Percentiles rank a stretch among this genome's conserved stretches.
Conservation (phyloP, 1,140 invertebrate species). For the Pseudachorutes palmiensis region DNA sequence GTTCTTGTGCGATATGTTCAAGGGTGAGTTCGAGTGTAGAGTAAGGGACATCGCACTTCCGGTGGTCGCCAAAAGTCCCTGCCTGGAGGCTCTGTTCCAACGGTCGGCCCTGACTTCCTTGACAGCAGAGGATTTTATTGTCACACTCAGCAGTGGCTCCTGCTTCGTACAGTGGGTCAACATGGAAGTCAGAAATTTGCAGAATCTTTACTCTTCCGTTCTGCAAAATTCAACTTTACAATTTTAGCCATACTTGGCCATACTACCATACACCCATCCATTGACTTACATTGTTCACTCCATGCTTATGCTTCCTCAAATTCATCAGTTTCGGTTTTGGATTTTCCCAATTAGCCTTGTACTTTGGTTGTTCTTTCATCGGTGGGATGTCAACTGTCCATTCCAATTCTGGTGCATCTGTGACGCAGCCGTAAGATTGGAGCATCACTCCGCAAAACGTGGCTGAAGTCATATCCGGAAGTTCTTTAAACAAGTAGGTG, state of each 20-base stretch:
- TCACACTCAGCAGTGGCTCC: conserved; percentile 59
- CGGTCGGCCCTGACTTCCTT: conserved; percentile 48
- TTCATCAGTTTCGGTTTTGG: neutral
- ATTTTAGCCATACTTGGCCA: neutral
- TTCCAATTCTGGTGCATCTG: conserved; percentile 43
- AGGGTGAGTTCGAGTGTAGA: conserved; percentile 53
- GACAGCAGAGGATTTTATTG: conserved; percentile 66
- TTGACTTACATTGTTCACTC: conserved; percentile 4
- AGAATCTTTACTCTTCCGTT: conserved; percentile 49
- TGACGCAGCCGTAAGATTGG: conserved; percentile 44
- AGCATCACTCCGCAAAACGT: conserved; percentile 51
- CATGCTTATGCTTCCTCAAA: neutral
- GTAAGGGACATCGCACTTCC: conserved; percentile 62
- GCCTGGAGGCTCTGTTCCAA: conserved; percentile 46
- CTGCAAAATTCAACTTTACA: neutral
- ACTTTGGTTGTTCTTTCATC: too few species aligned
- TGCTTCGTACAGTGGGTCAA: conserved; percentile 62
- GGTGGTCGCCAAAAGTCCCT: conserved; percentile 69
- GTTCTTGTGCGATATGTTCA: conserved; percentile 41
- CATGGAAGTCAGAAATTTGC: conserved; percentile 72
- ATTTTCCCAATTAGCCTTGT: too few species aligned
- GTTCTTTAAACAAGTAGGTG: conserved; percentile 48
- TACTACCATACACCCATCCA: neutral
- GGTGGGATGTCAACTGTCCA: conserved; percentile 47
- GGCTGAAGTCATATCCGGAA: conserved; percentile 44